Evolutionary conservation across 2,888 invertebrate species (phyloP), one percentile per base, ranked within the genome.

Genomic region (Mythimna vitellina): DNA sequence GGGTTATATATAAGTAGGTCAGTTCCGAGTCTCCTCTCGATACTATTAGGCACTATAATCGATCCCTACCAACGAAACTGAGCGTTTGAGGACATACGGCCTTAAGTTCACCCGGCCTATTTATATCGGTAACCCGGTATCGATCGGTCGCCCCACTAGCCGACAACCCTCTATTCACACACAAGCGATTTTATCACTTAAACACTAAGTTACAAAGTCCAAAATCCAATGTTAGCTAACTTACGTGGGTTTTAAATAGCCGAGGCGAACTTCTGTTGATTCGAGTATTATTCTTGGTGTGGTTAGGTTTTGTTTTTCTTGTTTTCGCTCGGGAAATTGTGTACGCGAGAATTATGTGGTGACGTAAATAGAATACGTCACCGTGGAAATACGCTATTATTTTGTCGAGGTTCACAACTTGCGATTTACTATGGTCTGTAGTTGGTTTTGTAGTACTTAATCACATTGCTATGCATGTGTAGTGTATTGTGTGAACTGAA

Each of bases 121-220:
- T 93, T 95, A 95, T 95, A 94, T 92, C 92, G 89, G 92, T 93
- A 93, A 92, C 93, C 92, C 90, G 84, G 91, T 93, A 96, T 96
- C 94, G 96, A 96, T 93, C 94, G 86, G 90, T 66, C 94, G 95
- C 92, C 93, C 96, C 93, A 95, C 93, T 95, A 95, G 93, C 95
- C 94, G 91, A 94, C 92, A 91, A 92, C 93, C 93, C 89, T 89
- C 90, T 77, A 84, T 89, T 85, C 86, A 72, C 76, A 86, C 86
- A 83, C 90, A 89, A 80, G 83, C 91, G 83, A 92, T 89, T 91
- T 87, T 87, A 88, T 84, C 86, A 86, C 92, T 89, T 92, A 90
- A 84, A 76, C 9, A 1, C 73, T 72, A 80, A 73, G 84, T 17
- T 65, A 81, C 86, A 93, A 86, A 90, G 94, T 82, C 82, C 82